phyloP scores from a whole-genome alignment of 2,888 invertebrate species.

The Tenthredo distinguenda region DNA sequence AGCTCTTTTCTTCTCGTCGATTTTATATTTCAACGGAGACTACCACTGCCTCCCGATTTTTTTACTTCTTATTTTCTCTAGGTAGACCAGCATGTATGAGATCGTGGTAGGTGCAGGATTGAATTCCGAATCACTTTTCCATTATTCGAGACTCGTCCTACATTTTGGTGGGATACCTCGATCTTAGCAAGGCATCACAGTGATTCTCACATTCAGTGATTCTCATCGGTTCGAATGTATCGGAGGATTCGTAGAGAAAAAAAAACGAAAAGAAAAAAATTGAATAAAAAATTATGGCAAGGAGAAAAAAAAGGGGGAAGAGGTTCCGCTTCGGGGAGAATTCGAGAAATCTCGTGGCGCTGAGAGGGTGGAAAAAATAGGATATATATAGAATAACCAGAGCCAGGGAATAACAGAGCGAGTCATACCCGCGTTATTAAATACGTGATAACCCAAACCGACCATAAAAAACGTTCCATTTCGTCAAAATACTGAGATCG shows the following conservation, averaged over 20 bases:
- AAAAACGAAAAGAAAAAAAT: not conserved
- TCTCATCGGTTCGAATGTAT: not conserved
- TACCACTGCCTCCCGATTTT: not conserved
- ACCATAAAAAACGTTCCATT: not conserved
- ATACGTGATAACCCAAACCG: slow-evolving; percentile 58
- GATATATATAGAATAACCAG: not conserved
- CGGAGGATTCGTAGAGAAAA: not conserved
- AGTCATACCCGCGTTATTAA: slow-evolving; percentile 59
- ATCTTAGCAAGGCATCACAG: slow-evolving; percentile 15
- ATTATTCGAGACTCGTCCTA: slow-evolving; percentile 40
- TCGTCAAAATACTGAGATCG: not conserved
- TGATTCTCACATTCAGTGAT: slow-evolving; percentile 23
- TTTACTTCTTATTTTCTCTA: not conserved
- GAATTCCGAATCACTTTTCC: slow-evolving; percentile 45
- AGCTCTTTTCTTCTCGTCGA: not conserved
- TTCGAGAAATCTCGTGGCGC: slow-evolving; percentile 9
- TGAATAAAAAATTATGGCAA: not conserved
- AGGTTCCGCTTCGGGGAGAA: not conserved
- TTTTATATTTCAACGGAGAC: slow-evolving; percentile 16
- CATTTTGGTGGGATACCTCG: not conserved
- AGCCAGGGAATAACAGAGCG: too few species aligned
- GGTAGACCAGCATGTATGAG: slow-evolving; percentile 21
- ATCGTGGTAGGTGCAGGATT: not conserved
- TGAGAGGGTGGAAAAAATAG: not conserved
- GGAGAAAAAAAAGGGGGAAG: not conserved